Evolutionary conservation across 2,797 vertebrate species (phyloP), one percentile per base, ranked within the genome.

Genomic region (Cryptoblepharus egeriae): DNA sequence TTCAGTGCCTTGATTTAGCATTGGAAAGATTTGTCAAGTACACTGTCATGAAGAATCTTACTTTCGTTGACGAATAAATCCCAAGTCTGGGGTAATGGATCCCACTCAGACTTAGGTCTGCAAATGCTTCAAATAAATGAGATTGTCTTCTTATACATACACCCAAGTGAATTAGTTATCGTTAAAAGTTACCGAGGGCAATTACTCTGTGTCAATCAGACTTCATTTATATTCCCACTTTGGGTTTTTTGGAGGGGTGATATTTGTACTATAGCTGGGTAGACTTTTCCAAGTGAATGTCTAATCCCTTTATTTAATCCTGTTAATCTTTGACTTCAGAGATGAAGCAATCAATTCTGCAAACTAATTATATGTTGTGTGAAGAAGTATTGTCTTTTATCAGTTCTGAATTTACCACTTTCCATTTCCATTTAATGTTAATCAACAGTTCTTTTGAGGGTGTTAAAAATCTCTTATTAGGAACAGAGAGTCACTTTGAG

Each of bases 361-460:
- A 75, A 32, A 60, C 83, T 85, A 80, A 80, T 80, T 85, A 75
- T 80, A 63, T 75, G 81, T 82, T 82, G 74, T 71, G 67, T 61
- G 58, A 85, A 80, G 65, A 71, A 70, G n/a, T 71, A 71, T 85
- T 85, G 75, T 76, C 72, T 70, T 85, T 76, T 85, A 71, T 85
- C 73, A 45, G 83, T 75, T 85, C 42, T 70, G 78, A 85, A 76
- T 80, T 57, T 80, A 76, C 78, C 78, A 76, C 77, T 80, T 85
- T 80, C 45, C 45, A 80, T 85, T 80, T 71, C 73, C 61, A 79
- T 79, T 83, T 79, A 68, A 68, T 75, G 63, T 79, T 84, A 75
- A 84, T 84, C 82, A 84, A 75, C 82, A 84, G 77, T 79, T 84
- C 77, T 84, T 75, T 75, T 79, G 77, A 79, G 64, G 71, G 82